A percentile compares a stretch with the other conserved stretches of the same genome.
Evolutionary conservation across 2,113 vertebrate species (phyloP).

Genomic region (Pluvianellus socialis): DNA sequence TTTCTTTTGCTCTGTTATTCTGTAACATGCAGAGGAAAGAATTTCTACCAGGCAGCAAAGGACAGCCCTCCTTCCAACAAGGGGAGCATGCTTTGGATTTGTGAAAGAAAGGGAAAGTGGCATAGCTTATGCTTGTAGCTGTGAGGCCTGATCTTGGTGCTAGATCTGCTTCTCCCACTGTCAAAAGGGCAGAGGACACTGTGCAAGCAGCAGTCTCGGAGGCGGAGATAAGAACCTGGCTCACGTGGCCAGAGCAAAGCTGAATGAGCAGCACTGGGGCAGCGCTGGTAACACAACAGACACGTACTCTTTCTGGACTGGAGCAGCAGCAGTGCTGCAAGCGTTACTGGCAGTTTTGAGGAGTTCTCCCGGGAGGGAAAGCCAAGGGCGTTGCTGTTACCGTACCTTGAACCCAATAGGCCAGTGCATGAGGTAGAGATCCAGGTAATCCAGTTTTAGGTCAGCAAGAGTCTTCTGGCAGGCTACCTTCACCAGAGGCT

Average conservation of each 20-base stretch:
- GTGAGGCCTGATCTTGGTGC: background rate
- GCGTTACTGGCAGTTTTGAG: background rate
- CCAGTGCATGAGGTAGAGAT: conserved; percentile 90
- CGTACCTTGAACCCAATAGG: conserved; percentile 85
- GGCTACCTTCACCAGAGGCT: conserved; percentile 75
- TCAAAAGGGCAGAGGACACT: background rate
- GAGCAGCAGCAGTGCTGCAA: background rate
- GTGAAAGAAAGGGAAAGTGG: background rate
- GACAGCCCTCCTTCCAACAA: background rate
- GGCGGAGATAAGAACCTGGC: background rate
- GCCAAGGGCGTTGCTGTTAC: background rate
- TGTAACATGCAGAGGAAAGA: background rate
- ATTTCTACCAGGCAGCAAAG: background rate
- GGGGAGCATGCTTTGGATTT: background rate
- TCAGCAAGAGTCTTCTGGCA: conserved; percentile 84
- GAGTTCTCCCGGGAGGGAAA: background rate
- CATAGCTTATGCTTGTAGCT: background rate
- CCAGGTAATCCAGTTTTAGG: conserved; percentile 86
- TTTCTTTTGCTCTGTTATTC: background rate
- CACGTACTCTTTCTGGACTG: background rate
- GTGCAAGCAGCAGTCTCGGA: background rate
- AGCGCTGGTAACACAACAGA: background rate
- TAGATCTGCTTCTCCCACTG: background rate
- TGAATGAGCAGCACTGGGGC: background rate
- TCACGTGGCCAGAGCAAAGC: background rate